These are phyloP conservation scores for Aphelenchoides fujianensis DNA, from an alignment of 1,140 invertebrate genomes.

Conservation along the genomic window DNA sequence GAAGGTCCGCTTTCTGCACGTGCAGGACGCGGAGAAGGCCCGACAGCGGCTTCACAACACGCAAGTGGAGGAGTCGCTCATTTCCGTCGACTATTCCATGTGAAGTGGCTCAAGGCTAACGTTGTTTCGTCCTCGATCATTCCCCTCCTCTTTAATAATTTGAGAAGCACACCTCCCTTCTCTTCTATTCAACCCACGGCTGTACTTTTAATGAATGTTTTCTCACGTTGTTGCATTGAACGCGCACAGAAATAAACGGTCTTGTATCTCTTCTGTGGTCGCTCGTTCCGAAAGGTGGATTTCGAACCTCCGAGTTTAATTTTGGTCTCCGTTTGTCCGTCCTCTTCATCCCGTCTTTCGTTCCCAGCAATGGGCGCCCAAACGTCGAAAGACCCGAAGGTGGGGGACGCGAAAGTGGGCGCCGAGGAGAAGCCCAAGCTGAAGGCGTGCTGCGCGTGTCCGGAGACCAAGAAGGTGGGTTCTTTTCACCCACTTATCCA, in stretches of 20 bases:
- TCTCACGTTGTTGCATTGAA: too few species aligned
- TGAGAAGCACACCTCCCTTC: neutral
- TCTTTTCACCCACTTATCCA: neutral
- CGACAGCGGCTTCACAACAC: slow-evolving; percentile 46
- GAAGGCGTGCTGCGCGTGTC: slow-evolving; percentile 95
- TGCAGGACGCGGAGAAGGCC: slow-evolving; percentile 53
- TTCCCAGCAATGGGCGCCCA: neutral
- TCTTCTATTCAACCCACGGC: neutral
- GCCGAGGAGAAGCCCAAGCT: slow-evolving; percentile 49
- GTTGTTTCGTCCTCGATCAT: neutral
- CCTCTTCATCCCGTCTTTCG: too few species aligned
- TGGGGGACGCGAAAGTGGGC: slow-evolving; percentile 20
- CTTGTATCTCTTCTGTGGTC: too few species aligned
- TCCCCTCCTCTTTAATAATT: neutral
- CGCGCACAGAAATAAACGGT: too few species aligned
- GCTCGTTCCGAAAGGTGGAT: too few species aligned
- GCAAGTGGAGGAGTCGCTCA: slow-evolving; percentile 53
- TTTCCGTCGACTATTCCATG: slow-evolving; percentile 51
- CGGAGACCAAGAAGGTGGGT: slow-evolving; percentile 80
- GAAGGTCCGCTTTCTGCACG: slow-evolving; percentile 53
- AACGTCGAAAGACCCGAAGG: slow-evolving; percentile 6
- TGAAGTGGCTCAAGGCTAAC: neutral
- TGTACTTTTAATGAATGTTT: too few species aligned
- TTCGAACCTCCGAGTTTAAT: neutral
- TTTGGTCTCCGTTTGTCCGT: too few species aligned